Evolutionary conservation across 2,113 vertebrate species (phyloP).

Genomic region (Scophthalmus maximus): DNA sequence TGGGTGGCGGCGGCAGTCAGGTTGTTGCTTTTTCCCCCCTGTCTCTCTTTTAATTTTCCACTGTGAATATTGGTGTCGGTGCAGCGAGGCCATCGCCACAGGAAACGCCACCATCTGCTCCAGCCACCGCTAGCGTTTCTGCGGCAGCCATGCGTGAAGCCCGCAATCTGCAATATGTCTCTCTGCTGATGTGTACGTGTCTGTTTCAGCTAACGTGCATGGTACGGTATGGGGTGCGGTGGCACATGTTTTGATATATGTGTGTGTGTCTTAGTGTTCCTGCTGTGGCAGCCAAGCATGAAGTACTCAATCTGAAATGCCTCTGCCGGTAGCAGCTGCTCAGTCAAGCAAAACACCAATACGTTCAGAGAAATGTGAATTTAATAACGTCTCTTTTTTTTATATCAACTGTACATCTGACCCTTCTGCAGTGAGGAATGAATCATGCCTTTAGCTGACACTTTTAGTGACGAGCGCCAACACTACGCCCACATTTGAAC

Average conservation of each 20-base stretch:
- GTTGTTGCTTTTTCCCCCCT: conserved; percentile 30
- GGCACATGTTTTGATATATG: conserved; percentile 33
- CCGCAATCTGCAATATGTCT: conserved; percentile 73
- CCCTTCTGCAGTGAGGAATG: conserved; percentile 3
- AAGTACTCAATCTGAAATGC: conserved; percentile 58
- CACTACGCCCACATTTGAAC: neutral
- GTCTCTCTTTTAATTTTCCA: conserved; percentile 61
- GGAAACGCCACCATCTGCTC: conserved; percentile 77
- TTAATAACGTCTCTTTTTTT: conserved; percentile 20
- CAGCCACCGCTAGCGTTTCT: conserved; percentile 64
- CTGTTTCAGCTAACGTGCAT: conserved; percentile 10
- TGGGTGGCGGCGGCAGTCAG: conserved; percentile 54
- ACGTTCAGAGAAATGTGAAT: conserved; percentile 25
- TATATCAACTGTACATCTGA: conserved; percentile 14
- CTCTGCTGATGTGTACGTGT: conserved; percentile 53
- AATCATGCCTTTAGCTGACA: neutral
- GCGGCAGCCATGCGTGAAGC: conserved; percentile 77
- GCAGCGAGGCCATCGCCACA: conserved; percentile 66
- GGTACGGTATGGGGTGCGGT: conserved; percentile 25
- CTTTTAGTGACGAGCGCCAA: conserved; percentile 12
- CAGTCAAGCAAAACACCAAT: conserved; percentile 50
- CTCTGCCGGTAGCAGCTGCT: conserved; percentile 63
- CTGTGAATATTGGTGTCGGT: conserved; percentile 66
- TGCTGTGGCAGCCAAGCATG: conserved; percentile 62
- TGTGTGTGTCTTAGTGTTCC: conserved; percentile 24